These are phyloP conservation scores for Battus philenor DNA, from an alignment of 1,140 invertebrate genomes.

Conservation along the genomic window DNA sequence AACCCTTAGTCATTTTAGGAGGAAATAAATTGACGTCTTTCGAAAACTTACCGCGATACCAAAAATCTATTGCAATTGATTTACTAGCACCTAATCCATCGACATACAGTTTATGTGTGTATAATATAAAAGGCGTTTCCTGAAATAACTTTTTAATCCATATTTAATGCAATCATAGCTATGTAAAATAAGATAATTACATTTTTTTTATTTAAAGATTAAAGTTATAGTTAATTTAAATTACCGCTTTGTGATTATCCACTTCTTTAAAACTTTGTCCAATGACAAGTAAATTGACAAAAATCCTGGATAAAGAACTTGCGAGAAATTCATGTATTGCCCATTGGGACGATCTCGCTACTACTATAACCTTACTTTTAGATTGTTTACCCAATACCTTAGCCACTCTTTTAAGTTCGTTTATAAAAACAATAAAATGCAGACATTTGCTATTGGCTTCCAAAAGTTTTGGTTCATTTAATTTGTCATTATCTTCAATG, in stretches of 20 bases:
- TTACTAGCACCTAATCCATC: slow-evolving; percentile 81
- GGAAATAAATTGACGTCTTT: slow-evolving; percentile 81
- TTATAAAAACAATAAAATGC: slow-evolving; percentile 80
- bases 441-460: slow-evolving; percentile 70
- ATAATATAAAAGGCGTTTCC: slow-evolving; percentile 81
- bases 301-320: slow-evolving; percentile 77
- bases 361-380: slow-evolving; percentile 77
- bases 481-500: slow-evolving; percentile 63
- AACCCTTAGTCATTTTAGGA: slow-evolving; percentile 79
- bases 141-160: slow-evolving; percentile 38
- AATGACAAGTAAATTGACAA: slow-evolving; percentile 82
- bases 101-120: slow-evolving; percentile 81
- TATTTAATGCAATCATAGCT: no score
- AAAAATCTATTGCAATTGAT: slow-evolving; percentile 80
- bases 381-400: slow-evolving; percentile 78
- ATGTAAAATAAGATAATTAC: no score
- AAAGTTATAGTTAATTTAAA: no score
- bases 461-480: slow-evolving; percentile 53
- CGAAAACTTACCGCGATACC: slow-evolving; percentile 79
- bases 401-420: slow-evolving; percentile 77
- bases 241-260: no score
- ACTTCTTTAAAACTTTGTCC: slow-evolving; percentile 76
- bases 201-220: no score
- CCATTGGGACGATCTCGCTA: slow-evolving; percentile 82
- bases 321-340: slow-evolving; percentile 81